phyloP scores from a whole-genome alignment of 1,140 invertebrate genomes.

The Tribolium castaneum region DNA sequence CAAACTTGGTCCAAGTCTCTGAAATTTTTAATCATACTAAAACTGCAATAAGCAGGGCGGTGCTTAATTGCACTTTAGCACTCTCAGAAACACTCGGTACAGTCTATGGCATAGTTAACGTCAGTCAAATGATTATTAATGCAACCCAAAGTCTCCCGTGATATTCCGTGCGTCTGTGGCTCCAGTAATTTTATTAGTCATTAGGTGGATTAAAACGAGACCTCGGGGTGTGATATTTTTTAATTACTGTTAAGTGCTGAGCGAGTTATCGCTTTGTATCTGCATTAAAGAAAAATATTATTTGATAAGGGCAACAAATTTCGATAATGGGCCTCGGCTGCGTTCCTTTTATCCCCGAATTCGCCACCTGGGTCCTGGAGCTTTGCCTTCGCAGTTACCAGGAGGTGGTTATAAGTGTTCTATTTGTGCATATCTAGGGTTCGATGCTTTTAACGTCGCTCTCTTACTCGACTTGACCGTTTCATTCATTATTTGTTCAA shows the following conservation, averaged over 20 bases:
- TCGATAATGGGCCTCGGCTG: constrained; percentile 28
- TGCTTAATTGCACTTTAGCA: background rate
- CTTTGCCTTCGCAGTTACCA: background rate
- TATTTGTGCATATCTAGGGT: background rate
- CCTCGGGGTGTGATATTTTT: constrained; percentile 15
- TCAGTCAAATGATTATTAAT: background rate
- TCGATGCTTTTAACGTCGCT: background rate
- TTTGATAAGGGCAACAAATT: constrained; percentile 42
- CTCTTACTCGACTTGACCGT: constrained; percentile 24
- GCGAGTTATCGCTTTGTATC: constrained; percentile 21
- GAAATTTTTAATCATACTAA: background rate
- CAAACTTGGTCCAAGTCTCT: background rate
- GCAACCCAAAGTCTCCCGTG: background rate
- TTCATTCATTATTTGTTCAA: constrained; percentile 46
- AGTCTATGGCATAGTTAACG: background rate
- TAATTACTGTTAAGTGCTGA: constrained; percentile 35
- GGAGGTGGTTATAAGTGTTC: background rate
- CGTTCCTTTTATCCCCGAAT: constrained; percentile 23
- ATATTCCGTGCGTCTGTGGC: background rate
- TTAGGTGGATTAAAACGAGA: constrained; percentile 5
- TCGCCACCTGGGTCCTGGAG: constrained; percentile 28
- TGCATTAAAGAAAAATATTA: constrained; percentile 42
- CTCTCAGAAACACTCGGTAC: background rate
- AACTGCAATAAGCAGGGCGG: background rate
- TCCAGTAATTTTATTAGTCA: constrained; percentile 9